These are phyloP conservation scores for Sigmodon hispidus DNA, from an alignment of 2,113 vertebrate species.

Conservation along the genomic window DNA sequence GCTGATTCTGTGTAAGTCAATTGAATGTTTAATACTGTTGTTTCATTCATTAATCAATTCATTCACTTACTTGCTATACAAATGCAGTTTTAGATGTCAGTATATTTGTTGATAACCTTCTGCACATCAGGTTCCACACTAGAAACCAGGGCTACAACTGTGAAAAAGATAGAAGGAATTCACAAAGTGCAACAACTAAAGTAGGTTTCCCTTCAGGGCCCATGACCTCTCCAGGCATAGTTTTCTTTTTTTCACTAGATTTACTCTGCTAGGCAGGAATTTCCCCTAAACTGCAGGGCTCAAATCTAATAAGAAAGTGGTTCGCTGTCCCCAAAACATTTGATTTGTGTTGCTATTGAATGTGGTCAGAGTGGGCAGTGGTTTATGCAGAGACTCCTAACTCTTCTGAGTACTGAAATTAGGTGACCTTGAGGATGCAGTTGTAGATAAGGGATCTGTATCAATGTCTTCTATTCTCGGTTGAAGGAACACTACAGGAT, in stretches of 20 bases:
- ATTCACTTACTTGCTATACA: not conserved
- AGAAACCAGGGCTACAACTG: not conserved
- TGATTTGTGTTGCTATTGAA: not conserved
- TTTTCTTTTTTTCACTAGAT: not conserved
- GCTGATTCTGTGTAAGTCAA: not conserved
- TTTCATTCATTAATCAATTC: not conserved
- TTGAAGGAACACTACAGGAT: not conserved
- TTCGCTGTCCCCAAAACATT: not conserved
- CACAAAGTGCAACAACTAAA: not conserved
- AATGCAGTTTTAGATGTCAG: not conserved
- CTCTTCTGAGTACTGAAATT: not conserved
- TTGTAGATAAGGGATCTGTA: too few species aligned
- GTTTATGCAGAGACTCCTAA: not conserved
- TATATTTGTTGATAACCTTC: not conserved
- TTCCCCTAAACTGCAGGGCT: not conserved
- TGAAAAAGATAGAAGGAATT: not conserved
- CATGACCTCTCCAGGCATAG: not conserved
- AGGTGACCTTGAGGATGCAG: too few species aligned
- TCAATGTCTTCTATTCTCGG: not conserved
- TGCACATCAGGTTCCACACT: not conserved
- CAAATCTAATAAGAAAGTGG: not conserved
- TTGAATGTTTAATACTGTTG: not conserved
- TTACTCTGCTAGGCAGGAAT: not conserved
- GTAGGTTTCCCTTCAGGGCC: not conserved
- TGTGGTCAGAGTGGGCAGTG: not conserved